A percentile compares a stretch with the other conserved stretches of the same genome.
Conservation (phyloP, 2,113 vertebrate genomes). For the Ptyas mucosa region DNA sequence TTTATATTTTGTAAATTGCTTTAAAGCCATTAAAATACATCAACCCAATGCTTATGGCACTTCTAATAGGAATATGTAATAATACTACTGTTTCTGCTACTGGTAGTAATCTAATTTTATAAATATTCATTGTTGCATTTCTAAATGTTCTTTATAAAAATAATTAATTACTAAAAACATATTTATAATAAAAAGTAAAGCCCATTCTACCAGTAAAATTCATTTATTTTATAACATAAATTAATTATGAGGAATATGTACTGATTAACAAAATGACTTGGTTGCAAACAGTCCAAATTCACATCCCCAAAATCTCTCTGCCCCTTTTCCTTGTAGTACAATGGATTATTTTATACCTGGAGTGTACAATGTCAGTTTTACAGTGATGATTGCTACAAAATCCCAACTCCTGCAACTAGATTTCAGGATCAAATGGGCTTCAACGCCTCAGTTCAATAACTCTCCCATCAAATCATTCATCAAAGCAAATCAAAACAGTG, state of each 20-base stretch:
- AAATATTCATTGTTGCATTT: constrained; percentile 33
- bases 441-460: neutral
- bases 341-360: no score
- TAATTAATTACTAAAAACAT: constrained; percentile 26
- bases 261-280: neutral
- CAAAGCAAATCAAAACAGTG: neutral
- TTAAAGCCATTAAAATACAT: neutral
- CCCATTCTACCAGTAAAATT: constrained; percentile 30
- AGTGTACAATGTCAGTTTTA: neutral
- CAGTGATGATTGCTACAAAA: no score
- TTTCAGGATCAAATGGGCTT: neutral
- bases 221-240: constrained; percentile 4
- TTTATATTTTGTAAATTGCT: neutral
- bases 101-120: neutral
- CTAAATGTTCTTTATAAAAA: constrained; percentile 34
- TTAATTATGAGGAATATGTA: constrained; percentile 26
- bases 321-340: neutral
- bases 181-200: constrained; percentile 27
- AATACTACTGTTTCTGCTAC: constrained; percentile 15
- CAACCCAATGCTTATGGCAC: neutral
- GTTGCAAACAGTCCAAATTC: constrained; percentile 20
- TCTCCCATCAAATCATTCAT: neutral
- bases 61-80: neutral
- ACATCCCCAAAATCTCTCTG: neutral
- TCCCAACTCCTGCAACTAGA: neutral